Conservation (phyloP, 2,797 vertebrate species). For the Steatocranus sp. region DNA sequence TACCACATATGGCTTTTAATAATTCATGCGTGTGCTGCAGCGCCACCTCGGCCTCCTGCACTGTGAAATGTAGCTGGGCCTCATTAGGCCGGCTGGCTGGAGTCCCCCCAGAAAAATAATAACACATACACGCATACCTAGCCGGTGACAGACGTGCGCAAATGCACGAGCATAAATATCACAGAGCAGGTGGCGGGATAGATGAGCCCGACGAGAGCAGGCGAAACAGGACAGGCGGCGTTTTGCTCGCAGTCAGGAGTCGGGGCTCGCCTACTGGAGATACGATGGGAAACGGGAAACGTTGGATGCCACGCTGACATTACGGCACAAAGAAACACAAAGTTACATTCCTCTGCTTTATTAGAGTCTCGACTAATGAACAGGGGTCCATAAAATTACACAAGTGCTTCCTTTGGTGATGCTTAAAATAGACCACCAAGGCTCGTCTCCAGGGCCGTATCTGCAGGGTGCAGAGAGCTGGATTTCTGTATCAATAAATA, state of each 20-base stretch:
- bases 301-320: not conserved
- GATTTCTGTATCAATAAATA: constrained; percentile 64
- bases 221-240: constrained; percentile 1
- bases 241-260: constrained; percentile 15
- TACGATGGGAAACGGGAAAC: not conserved
- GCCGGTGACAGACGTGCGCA: not conserved
- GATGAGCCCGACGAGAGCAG: not conserved
- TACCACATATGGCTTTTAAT: constrained; percentile 73
- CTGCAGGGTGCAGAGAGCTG: constrained; percentile 15
- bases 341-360: not conserved
- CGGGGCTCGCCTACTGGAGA: not conserved
- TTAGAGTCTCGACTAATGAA: not conserved
- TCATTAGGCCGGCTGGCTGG: constrained; percentile 61
- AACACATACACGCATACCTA: not conserved
- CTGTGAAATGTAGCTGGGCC: constrained; percentile 47
- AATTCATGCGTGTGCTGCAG: constrained; percentile 62
- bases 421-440: constrained; percentile 50
- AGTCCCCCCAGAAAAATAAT: constrained; percentile 35
- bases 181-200: constrained; percentile 27
- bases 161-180: constrained; percentile 20
- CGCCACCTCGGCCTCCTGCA: constrained; percentile 63
- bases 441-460: constrained; percentile 3
- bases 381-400: constrained; percentile 25
- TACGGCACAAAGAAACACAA: not conserved
- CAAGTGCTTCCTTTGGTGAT: constrained; percentile 1